phyloP scores from a whole-genome alignment of 2,113 vertebrate species.

The Ammodytes marinus region DNA sequence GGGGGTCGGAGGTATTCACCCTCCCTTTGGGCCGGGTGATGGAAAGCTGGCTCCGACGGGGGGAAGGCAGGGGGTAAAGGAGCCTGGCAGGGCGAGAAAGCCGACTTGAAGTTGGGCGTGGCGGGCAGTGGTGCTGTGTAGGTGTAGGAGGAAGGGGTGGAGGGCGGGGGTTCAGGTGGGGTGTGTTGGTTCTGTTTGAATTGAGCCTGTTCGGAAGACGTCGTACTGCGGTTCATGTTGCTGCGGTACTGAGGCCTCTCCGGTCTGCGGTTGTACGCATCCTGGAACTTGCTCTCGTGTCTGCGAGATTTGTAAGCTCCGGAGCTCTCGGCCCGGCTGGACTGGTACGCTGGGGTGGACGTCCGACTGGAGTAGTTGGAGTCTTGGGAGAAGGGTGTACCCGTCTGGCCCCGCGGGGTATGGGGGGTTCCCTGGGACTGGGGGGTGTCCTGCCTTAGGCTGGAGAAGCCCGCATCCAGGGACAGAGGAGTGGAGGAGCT shows the following conservation, averaged over 20 bases:
- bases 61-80: slow-evolving; percentile 87
- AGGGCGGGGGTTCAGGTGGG: slow-evolving; percentile 81
- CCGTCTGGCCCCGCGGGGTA: slow-evolving; percentile 87
- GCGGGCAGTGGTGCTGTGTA: slow-evolving; percentile 88
- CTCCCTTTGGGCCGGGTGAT: slow-evolving; percentile 86
- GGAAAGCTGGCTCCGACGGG: slow-evolving; percentile 86
- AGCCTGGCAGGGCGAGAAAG: slow-evolving; percentile 93
- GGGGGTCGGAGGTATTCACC: slow-evolving; percentile 89
- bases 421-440: slow-evolving; percentile 94
- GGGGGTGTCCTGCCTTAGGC: slow-evolving; percentile 93
- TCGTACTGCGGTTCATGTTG: slow-evolving; percentile 82
- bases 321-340: slow-evolving; percentile 87
- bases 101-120: slow-evolving; percentile 89
- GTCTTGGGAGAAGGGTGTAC: slow-evolving; percentile 97
- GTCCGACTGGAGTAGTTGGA: slow-evolving; percentile 96
- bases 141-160: slow-evolving; percentile 70
- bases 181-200: slow-evolving; percentile 91
- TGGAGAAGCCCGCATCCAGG: slow-evolving; percentile 96
- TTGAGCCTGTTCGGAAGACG: slow-evolving; percentile 83
- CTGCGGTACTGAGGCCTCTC: slow-evolving; percentile 87
- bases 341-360: slow-evolving; percentile 92
- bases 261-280: slow-evolving; percentile 94
- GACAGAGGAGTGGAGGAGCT: slow-evolving; percentile 93
- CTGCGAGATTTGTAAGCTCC: slow-evolving; percentile 90
- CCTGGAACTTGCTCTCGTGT: slow-evolving; percentile 94